Conservation (phyloP, 2,113 vertebrate species). For the Sorex araneus region DNA sequence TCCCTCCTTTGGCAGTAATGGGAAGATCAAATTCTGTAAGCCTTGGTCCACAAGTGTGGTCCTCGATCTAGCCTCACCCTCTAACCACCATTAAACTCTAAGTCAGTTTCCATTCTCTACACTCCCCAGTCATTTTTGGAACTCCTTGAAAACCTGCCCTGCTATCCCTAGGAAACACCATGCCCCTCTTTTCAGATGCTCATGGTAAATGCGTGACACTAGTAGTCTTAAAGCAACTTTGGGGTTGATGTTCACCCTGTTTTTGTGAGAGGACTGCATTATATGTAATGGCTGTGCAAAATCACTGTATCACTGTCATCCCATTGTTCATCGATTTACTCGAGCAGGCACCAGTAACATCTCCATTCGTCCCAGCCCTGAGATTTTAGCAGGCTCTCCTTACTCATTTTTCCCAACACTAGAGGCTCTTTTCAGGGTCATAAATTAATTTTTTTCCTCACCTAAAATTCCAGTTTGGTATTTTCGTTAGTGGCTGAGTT, state of each 20-base stretch:
- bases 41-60: not conserved
- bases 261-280: conserved; percentile 31
- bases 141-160: not conserved
- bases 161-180: not conserved
- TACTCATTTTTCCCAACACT: no score
- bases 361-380: no score
- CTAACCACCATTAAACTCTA: conserved; percentile 37
- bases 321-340: no score
- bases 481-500: conserved; percentile 50
- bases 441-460: conserved; percentile 44
- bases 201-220: not conserved
- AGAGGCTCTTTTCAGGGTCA: no score
- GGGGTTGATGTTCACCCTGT: not conserved
- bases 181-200: conserved; percentile 33
- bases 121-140: not conserved
- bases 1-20: not conserved
- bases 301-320: no score
- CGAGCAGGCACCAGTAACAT: no score
- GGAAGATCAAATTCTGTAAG: conserved; percentile 19
- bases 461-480: not conserved
- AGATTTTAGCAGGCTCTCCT: no score
- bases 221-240: conserved; percentile 48
- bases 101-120: conserved; percentile 6
- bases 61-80: not conserved
- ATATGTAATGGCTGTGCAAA: not conserved